Percentiles rank a stretch among this genome's conserved stretches.
Evolutionary conservation across 2,797 vertebrate species (phyloP).

Genomic region (Thalassophryne amazonica): DNA sequence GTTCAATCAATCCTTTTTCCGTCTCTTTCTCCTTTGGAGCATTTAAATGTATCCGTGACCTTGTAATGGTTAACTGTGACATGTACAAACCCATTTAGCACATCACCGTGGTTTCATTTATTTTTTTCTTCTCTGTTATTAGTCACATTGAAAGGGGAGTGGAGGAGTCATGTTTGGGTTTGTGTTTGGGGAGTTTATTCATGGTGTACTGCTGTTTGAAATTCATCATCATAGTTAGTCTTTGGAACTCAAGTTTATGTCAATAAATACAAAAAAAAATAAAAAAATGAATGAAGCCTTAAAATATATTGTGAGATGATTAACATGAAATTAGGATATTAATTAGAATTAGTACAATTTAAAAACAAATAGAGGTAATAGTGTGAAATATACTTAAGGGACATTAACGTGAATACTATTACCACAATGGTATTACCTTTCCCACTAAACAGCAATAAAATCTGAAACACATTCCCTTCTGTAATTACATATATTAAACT

Average conservation of each 20-base stretch:
- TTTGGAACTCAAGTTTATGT: slow-evolving; percentile 25
- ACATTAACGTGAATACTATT: slow-evolving; percentile 59
- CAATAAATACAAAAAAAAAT: slow-evolving; percentile 57
- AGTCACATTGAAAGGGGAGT: slow-evolving; percentile 41
- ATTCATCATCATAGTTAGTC: slow-evolving; percentile 31
- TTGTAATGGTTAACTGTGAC: slow-evolving; percentile 85
- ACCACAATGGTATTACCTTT: slow-evolving; percentile 47
- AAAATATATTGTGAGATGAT: slow-evolving; percentile 59
- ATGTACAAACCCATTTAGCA: slow-evolving; percentile 86
- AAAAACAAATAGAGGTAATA: slow-evolving; percentile 57
- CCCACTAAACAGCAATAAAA: slow-evolving; percentile 40
- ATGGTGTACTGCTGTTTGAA: slow-evolving; percentile 11
- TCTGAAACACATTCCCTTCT: slow-evolving; percentile 28
- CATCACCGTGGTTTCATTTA: slow-evolving; percentile 72
- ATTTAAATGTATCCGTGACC: slow-evolving; percentile 86
- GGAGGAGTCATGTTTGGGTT: slow-evolving; percentile 49
- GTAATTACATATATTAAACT: slow-evolving; percentile 19
- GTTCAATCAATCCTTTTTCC: slow-evolving; percentile 85
- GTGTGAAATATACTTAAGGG: slow-evolving; percentile 58
- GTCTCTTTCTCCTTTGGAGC: slow-evolving; percentile 71
- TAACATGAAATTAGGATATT: slow-evolving; percentile 59
- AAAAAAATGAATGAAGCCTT: slow-evolving; percentile 61
- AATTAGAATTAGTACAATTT: slow-evolving; percentile 57
- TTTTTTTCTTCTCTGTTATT: slow-evolving; percentile 57
- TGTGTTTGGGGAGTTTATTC: slow-evolving; percentile 4